These are phyloP conservation scores for Idaea dimidiata DNA, from an alignment of 2,888 invertebrate genomes.

Conservation along the genomic window DNA sequence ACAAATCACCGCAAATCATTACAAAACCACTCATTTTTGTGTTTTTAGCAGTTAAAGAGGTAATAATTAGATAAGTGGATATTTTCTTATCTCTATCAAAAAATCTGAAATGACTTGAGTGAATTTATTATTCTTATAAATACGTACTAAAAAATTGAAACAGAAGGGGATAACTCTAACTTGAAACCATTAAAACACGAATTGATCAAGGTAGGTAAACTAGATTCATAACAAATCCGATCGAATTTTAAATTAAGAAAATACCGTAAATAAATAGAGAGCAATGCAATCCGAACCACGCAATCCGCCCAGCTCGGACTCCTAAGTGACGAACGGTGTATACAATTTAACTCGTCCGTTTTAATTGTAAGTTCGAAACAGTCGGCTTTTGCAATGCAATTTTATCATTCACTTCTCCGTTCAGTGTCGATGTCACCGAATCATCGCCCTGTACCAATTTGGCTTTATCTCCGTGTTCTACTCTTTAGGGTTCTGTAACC, in stretches of 20 bases:
- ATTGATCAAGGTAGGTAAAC: background rate
- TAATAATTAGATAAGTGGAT: no score
- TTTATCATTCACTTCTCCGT: slow-evolving; percentile 56
- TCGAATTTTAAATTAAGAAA: slow-evolving; percentile 22
- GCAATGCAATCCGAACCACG: background rate
- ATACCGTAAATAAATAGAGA: slow-evolving; percentile 24
- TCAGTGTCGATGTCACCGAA: slow-evolving; percentile 20
- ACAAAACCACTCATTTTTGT: no score
- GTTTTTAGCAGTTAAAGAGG: no score
- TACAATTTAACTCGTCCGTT: slow-evolving; percentile 78
- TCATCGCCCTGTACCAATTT: background rate
- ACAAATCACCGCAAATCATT: no score
- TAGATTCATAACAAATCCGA: background rate
- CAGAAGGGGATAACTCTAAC: no score
- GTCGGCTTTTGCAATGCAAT: slow-evolving; percentile 61
- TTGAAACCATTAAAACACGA: background rate
- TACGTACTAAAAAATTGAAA: no score
- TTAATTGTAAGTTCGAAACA: slow-evolving; percentile 76
- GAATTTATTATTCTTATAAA: no score
- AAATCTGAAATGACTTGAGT: no score
- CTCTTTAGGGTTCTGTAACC: no score
- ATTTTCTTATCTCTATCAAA: no score
- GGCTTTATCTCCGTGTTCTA: background rate
- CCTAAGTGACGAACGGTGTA: slow-evolving; percentile 80
- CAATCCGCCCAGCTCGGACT: slow-evolving; percentile 19